Percentiles rank a stretch among this genome's conserved stretches.
phyloP scores from a whole-genome alignment of 2,113 vertebrate genomes.

The Amphiprion ocellaris region DNA sequence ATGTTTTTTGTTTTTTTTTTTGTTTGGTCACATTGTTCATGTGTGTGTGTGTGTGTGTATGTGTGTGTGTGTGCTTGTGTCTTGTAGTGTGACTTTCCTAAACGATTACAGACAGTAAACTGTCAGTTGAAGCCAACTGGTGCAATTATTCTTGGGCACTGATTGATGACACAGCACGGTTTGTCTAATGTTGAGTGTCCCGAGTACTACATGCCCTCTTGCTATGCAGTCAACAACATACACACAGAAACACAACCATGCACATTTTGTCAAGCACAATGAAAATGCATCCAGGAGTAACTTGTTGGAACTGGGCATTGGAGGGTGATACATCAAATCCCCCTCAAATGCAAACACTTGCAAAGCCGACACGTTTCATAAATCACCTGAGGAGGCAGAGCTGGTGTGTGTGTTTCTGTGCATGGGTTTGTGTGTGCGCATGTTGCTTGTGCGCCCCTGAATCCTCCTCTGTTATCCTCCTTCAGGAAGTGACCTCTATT shows the following conservation, averaged over 20 bases:
- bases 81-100: slow-evolving; percentile 50
- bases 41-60: not conserved
- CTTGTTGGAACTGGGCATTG: slow-evolving; percentile 64
- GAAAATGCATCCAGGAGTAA: slow-evolving; percentile 66
- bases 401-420: slow-evolving; percentile 8
- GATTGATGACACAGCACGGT: slow-evolving; percentile 72
- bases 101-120: slow-evolving; percentile 58
- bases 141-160: slow-evolving; percentile 70
- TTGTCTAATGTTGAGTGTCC: slow-evolving; percentile 50
- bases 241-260: slow-evolving; percentile 21
- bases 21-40: not conserved
- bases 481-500: slow-evolving; percentile 79
- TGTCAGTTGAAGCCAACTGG: slow-evolving; percentile 65
- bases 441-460: slow-evolving; percentile 10
- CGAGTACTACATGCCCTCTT: slow-evolving; percentile 38
- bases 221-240: slow-evolving; percentile 27
- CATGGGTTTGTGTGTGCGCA: slow-evolving; percentile 20
- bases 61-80: slow-evolving; percentile 2
- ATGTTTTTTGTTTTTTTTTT: not conserved
- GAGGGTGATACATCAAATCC: slow-evolving; percentile 75
- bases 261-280: slow-evolving; percentile 58
- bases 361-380: slow-evolving; percentile 73
- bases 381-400: slow-evolving; percentile 70
- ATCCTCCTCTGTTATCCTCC: slow-evolving; percentile 58
- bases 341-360: slow-evolving; percentile 76